These are phyloP conservation scores for Scalopus aquaticus DNA, from an alignment of 2,113 vertebrate genomes.

Conservation along the genomic window DNA sequence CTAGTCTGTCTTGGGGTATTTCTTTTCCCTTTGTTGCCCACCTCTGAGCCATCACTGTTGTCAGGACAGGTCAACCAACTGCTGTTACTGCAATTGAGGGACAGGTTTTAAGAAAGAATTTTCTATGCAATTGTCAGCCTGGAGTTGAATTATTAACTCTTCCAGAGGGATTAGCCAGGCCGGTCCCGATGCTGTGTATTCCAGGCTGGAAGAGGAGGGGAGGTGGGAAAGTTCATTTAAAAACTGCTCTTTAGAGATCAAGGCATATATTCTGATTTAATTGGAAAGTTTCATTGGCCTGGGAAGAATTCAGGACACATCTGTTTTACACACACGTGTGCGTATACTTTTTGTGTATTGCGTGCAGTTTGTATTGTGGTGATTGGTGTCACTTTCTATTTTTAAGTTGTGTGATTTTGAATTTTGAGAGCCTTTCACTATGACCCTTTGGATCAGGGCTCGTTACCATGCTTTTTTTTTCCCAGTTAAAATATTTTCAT, in stretches of 20 bases:
- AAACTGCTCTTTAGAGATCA: constrained; percentile 30
- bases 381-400: neutral
- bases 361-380: neutral
- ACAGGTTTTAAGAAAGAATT: neutral
- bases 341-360: neutral
- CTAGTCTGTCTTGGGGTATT: neutral
- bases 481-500: constrained; percentile 16
- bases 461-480: neutral
- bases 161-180: constrained; percentile 43
- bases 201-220: neutral
- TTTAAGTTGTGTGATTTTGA: neutral
- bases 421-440: neutral
- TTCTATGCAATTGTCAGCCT: neutral
- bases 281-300: constrained; percentile 25
- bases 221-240: constrained; percentile 15
- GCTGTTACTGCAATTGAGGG: neutral
- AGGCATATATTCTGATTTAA: neutral
- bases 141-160: neutral
- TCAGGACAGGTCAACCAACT: neutral
- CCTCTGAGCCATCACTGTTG: neutral
- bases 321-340: neutral
- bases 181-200: constrained; percentile 37
- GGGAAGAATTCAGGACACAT: constrained; percentile 27
- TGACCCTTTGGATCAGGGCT: neutral
- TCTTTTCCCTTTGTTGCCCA: neutral